Evolutionary conservation across 2,797 vertebrate genomes (phyloP).

Genomic region (Balearica regulorum): DNA sequence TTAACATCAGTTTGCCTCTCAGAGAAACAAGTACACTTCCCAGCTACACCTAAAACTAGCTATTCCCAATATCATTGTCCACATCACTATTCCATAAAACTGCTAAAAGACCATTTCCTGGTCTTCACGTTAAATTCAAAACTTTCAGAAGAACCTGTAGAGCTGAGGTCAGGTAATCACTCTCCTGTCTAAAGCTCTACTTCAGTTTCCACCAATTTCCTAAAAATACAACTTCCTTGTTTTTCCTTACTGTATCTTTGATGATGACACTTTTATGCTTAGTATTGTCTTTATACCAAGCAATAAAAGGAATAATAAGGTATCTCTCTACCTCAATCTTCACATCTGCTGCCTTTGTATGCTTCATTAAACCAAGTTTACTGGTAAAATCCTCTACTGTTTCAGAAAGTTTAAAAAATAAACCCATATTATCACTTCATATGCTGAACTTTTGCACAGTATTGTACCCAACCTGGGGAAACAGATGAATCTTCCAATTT

Average conservation of each 20-base stretch:
- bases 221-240: background rate
- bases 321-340: background rate
- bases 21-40: background rate
- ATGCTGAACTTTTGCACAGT: background rate
- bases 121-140: background rate
- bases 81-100: background rate
- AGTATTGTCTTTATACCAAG: background rate
- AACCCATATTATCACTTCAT: background rate
- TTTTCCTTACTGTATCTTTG: background rate
- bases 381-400: background rate
- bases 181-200: background rate
- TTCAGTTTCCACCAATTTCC: background rate
- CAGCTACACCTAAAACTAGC: background rate
- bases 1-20: background rate
- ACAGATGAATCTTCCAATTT: background rate
- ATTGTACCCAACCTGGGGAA: background rate
- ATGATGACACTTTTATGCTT: background rate
- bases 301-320: background rate
- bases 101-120: background rate
- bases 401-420: background rate
- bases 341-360: background rate
- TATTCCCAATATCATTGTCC: background rate
- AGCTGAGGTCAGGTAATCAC: background rate
- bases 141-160: background rate
- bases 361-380: background rate